These are phyloP conservation scores for Aurelia aurita DNA, from an alignment of 30 jellyfish, hydroid and myxozoan species.

Conservation along the genomic window DNA sequence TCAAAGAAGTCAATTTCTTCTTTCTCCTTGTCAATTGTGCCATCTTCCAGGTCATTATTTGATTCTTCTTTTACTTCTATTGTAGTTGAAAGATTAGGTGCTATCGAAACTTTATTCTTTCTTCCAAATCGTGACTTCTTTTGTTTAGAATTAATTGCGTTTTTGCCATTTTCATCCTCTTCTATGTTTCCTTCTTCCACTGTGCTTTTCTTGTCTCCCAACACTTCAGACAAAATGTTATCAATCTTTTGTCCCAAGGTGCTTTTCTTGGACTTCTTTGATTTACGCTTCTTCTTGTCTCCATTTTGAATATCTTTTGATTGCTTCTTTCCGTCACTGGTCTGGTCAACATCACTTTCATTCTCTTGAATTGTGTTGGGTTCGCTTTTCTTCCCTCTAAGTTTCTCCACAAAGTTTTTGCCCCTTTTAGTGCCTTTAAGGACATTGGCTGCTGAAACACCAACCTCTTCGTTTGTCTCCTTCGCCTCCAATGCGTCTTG, in stretches of 20 bases:
- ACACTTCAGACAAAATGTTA: slow-evolving; percentile 5
- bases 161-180: background rate
- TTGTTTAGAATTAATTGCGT: background rate
- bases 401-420: background rate
- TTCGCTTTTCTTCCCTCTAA: background rate
- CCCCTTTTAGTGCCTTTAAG: slow-evolving; percentile 2
- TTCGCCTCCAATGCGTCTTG: background rate
- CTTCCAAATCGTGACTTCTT: background rate
- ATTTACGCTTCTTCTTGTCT: background rate
- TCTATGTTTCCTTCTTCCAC: background rate
- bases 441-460: background rate
- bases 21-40: background rate
- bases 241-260: slow-evolving; percentile 22
- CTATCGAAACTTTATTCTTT: slow-evolving; percentile 8
- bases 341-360: no score
- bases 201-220: slow-evolving; percentile 10
- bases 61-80: background rate
- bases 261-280: slow-evolving; percentile 11
- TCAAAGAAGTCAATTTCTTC: slow-evolving; percentile 38
- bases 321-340: background rate
- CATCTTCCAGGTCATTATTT: background rate
- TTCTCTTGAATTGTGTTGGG: background rate
- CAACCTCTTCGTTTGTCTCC: background rate
- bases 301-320: background rate
- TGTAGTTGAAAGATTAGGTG: background rate